Evolutionary conservation across 2,888 invertebrate species (phyloP).

Genomic region (Tipula vernalis): DNA sequence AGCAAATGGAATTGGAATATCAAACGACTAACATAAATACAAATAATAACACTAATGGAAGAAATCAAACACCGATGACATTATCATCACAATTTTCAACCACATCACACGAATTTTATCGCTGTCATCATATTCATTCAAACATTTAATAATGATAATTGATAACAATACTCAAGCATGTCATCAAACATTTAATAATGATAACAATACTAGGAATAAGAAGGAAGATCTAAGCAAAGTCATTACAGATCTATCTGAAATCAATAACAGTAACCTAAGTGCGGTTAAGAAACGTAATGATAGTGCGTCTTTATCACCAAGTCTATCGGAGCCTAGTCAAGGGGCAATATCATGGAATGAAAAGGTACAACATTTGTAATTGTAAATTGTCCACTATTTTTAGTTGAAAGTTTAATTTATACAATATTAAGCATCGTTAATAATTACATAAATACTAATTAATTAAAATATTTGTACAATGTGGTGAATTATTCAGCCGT

Average conservation of each 20-base stretch:
- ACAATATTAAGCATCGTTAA: not conserved
- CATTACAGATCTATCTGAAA: constrained; percentile 13
- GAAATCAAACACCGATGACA: not conserved
- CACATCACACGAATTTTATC: constrained; percentile 18
- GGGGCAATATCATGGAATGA: constrained; percentile 21
- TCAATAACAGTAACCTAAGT: not conserved
- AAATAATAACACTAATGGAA: not conserved
- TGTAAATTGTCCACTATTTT: not conserved
- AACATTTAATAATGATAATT: too few relatives aligned
- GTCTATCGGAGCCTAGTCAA: constrained; percentile 23
- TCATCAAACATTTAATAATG: too few relatives aligned
- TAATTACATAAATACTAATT: not conserved
- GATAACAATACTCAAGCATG: too few relatives aligned
- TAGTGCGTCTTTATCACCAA: constrained; percentile 23
- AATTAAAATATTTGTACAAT: not conserved
- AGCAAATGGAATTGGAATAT: constrained; percentile 17
- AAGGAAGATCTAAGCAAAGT: constrained; percentile 8
- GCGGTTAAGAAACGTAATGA: constrained; percentile 13
- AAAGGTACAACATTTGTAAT: constrained; percentile 16
- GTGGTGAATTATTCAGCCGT: not conserved
- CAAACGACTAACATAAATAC: constrained; percentile 15
- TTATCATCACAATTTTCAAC: not conserved
- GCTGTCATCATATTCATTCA: constrained; percentile 12
- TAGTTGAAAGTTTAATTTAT: not conserved
- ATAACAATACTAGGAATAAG: constrained; percentile 17